phyloP scores from a whole-genome alignment of 2,113 vertebrate genomes.

The Chloropsis cyanopogon region DNA sequence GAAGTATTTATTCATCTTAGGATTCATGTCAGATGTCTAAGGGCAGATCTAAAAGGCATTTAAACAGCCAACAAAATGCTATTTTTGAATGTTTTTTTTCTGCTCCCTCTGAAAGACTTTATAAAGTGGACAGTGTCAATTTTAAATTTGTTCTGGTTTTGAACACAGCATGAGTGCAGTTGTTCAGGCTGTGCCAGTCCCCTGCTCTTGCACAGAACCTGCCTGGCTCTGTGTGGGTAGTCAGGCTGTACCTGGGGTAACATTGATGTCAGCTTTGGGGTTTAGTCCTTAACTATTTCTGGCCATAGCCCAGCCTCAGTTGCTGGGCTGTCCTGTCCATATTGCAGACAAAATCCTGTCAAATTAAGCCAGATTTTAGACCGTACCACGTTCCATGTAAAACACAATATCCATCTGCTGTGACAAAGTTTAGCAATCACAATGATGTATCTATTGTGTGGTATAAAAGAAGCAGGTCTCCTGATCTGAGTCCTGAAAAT shows the following conservation, averaged over 20 bases:
- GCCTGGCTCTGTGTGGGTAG: neutral
- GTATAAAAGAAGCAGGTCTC: neutral
- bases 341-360: neutral
- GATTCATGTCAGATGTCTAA: fast-evolving
- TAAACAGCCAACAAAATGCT: neutral
- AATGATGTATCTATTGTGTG: neutral
- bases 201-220: neutral
- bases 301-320: neutral
- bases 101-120: neutral
- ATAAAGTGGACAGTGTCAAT: neutral
- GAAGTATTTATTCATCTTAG: neutral
- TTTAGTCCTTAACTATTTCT: neutral
- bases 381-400: fast-evolving
- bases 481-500: neutral
- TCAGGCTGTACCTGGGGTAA: neutral
- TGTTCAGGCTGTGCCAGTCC: neutral
- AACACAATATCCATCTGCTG: neutral
- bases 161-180: fast-evolving
- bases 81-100: neutral
- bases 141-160: neutral
- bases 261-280: neutral
- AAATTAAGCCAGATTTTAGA: neutral
- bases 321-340: neutral
- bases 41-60: neutral
- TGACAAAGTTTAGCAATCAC: neutral